Evolutionary conservation across 2,888 invertebrate genomes (phyloP), one percentile per base, ranked within the genome.

Genomic region (Muscina levida): DNA sequence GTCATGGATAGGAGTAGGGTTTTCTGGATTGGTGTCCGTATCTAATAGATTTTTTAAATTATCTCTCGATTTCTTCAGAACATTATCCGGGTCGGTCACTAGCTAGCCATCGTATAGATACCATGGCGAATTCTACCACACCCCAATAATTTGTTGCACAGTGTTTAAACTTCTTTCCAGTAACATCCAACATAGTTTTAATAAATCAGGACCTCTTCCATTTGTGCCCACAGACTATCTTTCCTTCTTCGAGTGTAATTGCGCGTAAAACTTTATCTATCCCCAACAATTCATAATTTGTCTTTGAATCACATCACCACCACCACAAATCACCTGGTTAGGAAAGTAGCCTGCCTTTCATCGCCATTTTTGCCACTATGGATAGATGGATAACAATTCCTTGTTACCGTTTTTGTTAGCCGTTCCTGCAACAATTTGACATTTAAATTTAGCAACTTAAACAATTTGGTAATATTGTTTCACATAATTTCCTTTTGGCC

Each of bases 381-480:
- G 10, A 51, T 51, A 11, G 39, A 19, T 17, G 39, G 59, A 8
- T 42, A 15, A n/a, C 42, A n/a, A 11, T 68, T 76, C 57, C 70
- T 77, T 53, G 53, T 72, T 67, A 71, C 53, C 74, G 59, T 73
- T 80, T 67, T 13, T 24, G 68, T 73, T n/a, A n/a, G n/a, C n/a
- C n/a, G n/a, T n/a, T n/a, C n/a, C n/a, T n/a, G n/a, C 31, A 77
- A 77, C 37, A 71, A 74, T 72, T 76, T 76, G 31, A 31, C 59
- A 46, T 72, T 19, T 44, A 70, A 19, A 42, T 73, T 80, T 31
- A 8, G n/a, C 37, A 56, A 17, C 19, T 13, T 39, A 46, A 42
- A 17, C 62, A 77, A 74, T 74, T 77, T 80, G 37, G 13, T 6
- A 62, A 17, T 67, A 77, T 77, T 77, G 46, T 72, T 76, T 51